Evolutionary conservation across 2,113 vertebrate genomes (phyloP), one percentile per base, ranked within the genome.

Genomic region (Trogon melanurus): DNA sequence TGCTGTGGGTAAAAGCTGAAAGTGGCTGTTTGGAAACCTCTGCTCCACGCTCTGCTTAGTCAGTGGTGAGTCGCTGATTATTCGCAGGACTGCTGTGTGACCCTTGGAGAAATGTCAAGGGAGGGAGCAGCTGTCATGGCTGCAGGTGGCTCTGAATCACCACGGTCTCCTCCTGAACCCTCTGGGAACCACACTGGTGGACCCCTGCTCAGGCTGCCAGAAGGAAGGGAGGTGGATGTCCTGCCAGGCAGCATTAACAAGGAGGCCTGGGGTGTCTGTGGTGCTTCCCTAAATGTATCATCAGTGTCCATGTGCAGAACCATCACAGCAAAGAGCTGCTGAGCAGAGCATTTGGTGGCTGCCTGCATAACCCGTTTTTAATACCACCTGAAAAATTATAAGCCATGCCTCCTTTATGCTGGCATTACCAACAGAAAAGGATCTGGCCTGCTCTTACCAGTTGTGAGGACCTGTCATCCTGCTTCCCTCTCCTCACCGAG

Each of bases 61-160:
- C 47, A 51, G 76, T 67, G 51, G 32, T 3, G 13, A 86, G 61
- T 69, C 1, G 0, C 83, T 64, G 65, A 6, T 80, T 78, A 23
- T 65, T 85, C 18, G 12, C 54, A 88, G 75, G 60, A 45, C 54
- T 76, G 10, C 4, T 41, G 41, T 25, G 53, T 88, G 74, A 67
- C 30, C 27, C 57, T 23, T 80, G 58, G 62, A 53, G 38, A 79
- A 69, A 5, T 6, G 15, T 79, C 23, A n/a, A 15, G 50, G 45
- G 22, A 72, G 21, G 75, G 60, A 83, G 72, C 38, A 91, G 41
- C 61, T 81, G 34, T 54, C 3, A 0, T 13, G 48, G 71, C 74
- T 91, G 47, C 69, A 67, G 67, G 67, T 93, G 56, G 36, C 83
- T 90, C 50, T 91, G 88, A 85, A 44, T 79, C 88, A 83, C 56